Base-by-base conservation (phyloP, 2,113 vertebrate genomes). In the Bubalus kerabau region DNA sequence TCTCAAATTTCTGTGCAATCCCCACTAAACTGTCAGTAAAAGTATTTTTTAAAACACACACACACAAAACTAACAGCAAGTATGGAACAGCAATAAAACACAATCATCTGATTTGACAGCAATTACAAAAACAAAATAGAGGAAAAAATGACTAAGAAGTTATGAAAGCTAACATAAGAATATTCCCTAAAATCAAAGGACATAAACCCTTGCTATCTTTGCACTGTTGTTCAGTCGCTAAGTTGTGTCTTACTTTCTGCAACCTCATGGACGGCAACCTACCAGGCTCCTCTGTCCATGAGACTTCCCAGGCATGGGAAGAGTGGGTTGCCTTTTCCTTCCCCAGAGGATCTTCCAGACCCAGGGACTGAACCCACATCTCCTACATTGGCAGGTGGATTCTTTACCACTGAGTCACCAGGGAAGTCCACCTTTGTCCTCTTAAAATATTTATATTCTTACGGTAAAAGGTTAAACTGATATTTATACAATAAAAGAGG, bases 371-470 rank as follows among this genome's bases (percentile, higher is more conserved):
- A 76, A 76, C 40, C 36, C 71, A 26, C 40, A 43, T 76, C 71
- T 43, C 71, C 71, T 76, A 76, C 71, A 76, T 7, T 76, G 71
- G 71, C 23, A 76, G 71, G 71, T 43, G 40, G 28, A 76, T 76
- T 76, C 71, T 43, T 43, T 76, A 76, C 40, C 71, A 43, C 23
- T 76, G 71, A 76, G 12, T 43, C 23, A 76, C 71, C 71, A 76
- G 71, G 21, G 71, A 76, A 76, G 71, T 43, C 40, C 3, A 3
- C 40, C 56, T 84, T 7, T 64, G 80, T 82, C 56, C 56, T 99
- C 99, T 99, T 99, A 99, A 99, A 97, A 99, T 99, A 99, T 99
- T 99, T 99, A 99, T 99, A 99, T 99, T 99, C 99, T 99, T 99
- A 99, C 99, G 99, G 99, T 99, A 99, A 99, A 99, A 99, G 99